Evolutionary conservation across 2,113 vertebrate species (phyloP).

Genomic region (Brienomyrus longianalis): DNA sequence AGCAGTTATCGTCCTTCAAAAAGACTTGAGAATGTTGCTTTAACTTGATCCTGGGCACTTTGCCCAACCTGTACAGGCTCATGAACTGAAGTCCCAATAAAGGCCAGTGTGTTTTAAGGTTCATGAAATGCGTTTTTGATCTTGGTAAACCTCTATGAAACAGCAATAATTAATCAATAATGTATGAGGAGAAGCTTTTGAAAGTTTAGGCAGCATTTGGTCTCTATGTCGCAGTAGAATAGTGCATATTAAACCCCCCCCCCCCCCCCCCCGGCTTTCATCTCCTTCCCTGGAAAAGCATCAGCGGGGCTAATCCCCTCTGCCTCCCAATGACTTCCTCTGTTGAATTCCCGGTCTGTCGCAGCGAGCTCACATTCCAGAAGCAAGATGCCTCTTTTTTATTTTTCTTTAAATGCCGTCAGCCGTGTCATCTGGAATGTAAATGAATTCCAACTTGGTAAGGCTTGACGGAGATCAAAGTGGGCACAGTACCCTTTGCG

Average conservation of each 20-base stretch:
- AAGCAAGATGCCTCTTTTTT: slow-evolving; percentile 91
- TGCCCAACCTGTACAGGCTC: not conserved
- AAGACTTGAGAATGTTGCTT: slow-evolving; percentile 29
- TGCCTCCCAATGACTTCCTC: slow-evolving; percentile 93
- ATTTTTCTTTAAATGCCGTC: slow-evolving; percentile 88
- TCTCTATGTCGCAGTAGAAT: slow-evolving; percentile 88
- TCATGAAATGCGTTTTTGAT: slow-evolving; percentile 52
- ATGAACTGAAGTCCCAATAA: slow-evolving; percentile 22
- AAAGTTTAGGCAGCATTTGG: slow-evolving; percentile 92
- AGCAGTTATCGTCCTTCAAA: not conserved
- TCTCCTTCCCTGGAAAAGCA: slow-evolving; percentile 94
- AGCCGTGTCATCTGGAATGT: slow-evolving; percentile 99
- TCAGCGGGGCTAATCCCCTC: slow-evolving; percentile 85
- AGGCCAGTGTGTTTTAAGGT: slow-evolving; percentile 22
- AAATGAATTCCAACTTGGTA: slow-evolving; percentile 99
- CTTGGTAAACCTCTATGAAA: slow-evolving; percentile 54
- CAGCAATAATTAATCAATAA: slow-evolving; percentile 68
- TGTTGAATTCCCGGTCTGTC: slow-evolving; percentile 95
- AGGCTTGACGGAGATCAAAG: slow-evolving; percentile 99
- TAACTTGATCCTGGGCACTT: not conserved
- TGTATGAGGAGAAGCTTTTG: slow-evolving; percentile 65
- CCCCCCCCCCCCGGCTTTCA: slow-evolving; percentile 85
- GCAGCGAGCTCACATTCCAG: slow-evolving; percentile 93
- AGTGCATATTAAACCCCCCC: slow-evolving; percentile 78
- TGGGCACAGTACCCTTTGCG: slow-evolving; percentile 92